Percentiles rank a stretch among this genome's conserved stretches.
Conservation (phyloP, 1,140 invertebrate species). For the Rhizoglyphus robini region DNA sequence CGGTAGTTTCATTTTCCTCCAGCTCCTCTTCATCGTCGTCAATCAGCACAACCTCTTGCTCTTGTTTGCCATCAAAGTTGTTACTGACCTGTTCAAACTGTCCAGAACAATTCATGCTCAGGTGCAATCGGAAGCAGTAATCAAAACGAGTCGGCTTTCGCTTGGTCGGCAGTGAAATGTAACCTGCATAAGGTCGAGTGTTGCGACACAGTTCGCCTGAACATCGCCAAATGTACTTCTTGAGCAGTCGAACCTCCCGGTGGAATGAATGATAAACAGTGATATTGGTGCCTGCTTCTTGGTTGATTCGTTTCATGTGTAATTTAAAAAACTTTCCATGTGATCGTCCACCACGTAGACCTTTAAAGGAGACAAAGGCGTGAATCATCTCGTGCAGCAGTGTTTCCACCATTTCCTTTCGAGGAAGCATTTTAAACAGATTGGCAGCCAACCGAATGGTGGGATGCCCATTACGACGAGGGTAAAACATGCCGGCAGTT, state of each 20-base stretch:
- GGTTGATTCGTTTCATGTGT: constrained; percentile 88
- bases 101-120: background rate
- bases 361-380: constrained; percentile 48
- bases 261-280: constrained; percentile 79
- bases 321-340: constrained; percentile 87
- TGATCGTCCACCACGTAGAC: constrained; percentile 56
- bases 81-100: background rate
- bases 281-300: constrained; percentile 67
- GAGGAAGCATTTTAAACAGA: constrained; percentile 65
- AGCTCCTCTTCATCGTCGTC: too few species aligned
- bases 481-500: background rate
- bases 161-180: background rate
- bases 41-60: too few species aligned
- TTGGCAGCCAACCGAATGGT: constrained; percentile 64
- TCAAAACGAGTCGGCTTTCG: background rate
- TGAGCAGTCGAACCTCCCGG: constrained; percentile 51
- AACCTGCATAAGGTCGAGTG: background rate
- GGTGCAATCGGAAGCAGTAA: background rate
- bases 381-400: constrained; percentile 96
- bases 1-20: too few species aligned
- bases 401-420: constrained; percentile 45
- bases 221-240: background rate
- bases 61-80: too few species aligned
- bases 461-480: constrained; percentile 31
- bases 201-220: background rate